phyloP scores from a whole-genome alignment of 2,797 vertebrate genomes.

The Ctenosaura bakeri region DNA sequence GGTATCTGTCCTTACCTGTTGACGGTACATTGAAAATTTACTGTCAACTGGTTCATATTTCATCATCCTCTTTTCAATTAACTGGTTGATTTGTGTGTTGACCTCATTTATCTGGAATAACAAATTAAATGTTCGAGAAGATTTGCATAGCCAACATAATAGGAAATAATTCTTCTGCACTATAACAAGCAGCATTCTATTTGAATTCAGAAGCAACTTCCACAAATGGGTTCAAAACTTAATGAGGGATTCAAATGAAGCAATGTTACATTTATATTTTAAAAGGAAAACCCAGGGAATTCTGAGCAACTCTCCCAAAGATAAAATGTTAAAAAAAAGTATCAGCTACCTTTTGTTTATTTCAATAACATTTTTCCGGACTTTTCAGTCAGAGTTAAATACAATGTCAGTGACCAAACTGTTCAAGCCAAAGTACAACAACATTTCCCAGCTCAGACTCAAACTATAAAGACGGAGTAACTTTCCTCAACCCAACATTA shows the following conservation, averaged over 20 bases:
- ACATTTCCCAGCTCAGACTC: no score
- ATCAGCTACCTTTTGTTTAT: background rate
- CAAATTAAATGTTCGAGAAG: conserved; percentile 37
- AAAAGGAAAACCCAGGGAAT: conserved; percentile 49
- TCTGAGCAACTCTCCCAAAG: conserved; percentile 55
- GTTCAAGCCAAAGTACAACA: background rate
- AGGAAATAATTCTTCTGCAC: background rate
- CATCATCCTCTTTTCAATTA: conserved; percentile 95
- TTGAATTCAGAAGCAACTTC: background rate
- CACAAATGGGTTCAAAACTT: background rate
- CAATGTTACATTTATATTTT: conserved; percentile 25
- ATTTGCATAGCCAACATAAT: background rate
- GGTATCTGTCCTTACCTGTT: conserved; percentile 86
- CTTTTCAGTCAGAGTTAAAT: conserved; percentile 62
- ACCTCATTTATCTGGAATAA: conserved; percentile 88
- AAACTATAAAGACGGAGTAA: no score
- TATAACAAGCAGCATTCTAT: background rate
- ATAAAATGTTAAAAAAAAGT: conserved; percentile 17
- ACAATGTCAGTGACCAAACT: background rate
- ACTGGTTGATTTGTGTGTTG: conserved; percentile 89
- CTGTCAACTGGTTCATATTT: conserved; percentile 92
- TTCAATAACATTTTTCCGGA: conserved; percentile 3
- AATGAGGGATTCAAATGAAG: background rate
- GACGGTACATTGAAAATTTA: conserved; percentile 92
- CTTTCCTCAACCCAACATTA: no score